These are phyloP conservation scores for Leptopilina clavipes DNA, from an alignment of 1,140 invertebrate species.

Conservation along the genomic window DNA sequence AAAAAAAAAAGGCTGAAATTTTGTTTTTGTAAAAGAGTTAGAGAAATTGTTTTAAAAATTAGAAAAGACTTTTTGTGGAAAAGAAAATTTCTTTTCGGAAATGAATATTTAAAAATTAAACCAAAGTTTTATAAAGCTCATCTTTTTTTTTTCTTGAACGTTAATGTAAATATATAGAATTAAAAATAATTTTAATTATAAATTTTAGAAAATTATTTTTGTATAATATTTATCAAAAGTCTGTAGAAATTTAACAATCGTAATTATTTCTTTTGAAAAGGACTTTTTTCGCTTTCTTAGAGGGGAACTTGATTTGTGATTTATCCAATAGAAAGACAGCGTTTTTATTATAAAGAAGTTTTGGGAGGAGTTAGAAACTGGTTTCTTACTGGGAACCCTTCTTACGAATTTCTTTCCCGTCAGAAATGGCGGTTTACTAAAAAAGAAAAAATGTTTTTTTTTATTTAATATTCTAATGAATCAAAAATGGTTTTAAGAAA, in stretches of 20 bases:
- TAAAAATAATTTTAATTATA: too few relatives aligned
- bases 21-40: not conserved
- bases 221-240: not conserved
- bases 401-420: not conserved
- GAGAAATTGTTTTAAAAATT: not conserved
- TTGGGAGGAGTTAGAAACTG: slow-evolving; percentile 27
- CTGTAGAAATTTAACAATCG: not conserved
- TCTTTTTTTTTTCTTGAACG: not conserved
- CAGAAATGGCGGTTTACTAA: slow-evolving; percentile 1
- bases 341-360: not conserved
- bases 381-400: slow-evolving; percentile 9
- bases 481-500: too few relatives aligned
- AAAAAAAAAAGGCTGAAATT: not conserved
- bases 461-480: too few relatives aligned
- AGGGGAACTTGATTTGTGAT: not conserved
- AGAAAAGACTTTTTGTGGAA: not conserved
- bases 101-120: not conserved
- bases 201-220: slow-evolving; percentile 1
- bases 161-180: not conserved
- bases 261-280: not conserved
- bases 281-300: not conserved
- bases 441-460: not conserved
- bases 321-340: slow-evolving; percentile 13
- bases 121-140: not conserved
- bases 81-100: not conserved